Evolutionary conservation across 1,140 invertebrate genomes (phyloP).

Genomic region (Eupeodes corollae): DNA sequence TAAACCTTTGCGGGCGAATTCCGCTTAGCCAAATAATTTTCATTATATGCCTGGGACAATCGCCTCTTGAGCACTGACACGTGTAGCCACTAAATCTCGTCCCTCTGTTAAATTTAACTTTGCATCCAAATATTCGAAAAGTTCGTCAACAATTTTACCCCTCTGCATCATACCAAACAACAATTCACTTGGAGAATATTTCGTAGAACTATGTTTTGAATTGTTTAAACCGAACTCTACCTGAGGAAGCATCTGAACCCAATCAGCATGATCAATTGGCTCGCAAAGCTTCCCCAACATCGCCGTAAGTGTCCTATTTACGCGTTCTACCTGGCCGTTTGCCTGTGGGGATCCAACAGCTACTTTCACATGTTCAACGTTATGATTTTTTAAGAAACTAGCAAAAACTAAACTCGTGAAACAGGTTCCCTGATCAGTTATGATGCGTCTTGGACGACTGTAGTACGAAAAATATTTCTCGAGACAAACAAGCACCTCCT

Average conservation of each 20-base stretch:
- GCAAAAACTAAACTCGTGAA: too few relatives aligned
- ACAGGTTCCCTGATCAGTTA: too few relatives aligned
- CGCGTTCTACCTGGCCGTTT: conserved; percentile 11
- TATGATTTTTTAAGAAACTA: too few relatives aligned
- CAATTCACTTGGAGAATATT: conserved; percentile 10
- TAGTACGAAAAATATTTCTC: too few relatives aligned
- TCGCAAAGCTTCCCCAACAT: conserved; percentile 10
- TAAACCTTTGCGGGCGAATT: too few relatives aligned
- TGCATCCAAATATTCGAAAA: neutral
- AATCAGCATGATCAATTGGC: neutral
- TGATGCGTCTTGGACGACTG: too few relatives aligned
- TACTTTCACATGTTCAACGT: conserved; percentile 5
- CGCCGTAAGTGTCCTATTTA: conserved; percentile 10
- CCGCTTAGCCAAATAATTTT: too few relatives aligned
- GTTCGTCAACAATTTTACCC: neutral
- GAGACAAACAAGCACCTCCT: neutral
- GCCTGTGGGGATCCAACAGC: conserved; percentile 5
- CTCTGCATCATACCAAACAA: conserved; percentile 11
- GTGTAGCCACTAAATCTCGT: neutral
- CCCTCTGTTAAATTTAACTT: neutral
- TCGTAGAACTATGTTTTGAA: conserved; percentile 10
- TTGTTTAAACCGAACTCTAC: conserved; percentile 19
- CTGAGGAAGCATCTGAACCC: conserved; percentile 9
- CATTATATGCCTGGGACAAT: too few relatives aligned
- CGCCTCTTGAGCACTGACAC: neutral